Conservation (phyloP, 2,888 invertebrate genomes). For the Pollenia griseotomentosa region DNA sequence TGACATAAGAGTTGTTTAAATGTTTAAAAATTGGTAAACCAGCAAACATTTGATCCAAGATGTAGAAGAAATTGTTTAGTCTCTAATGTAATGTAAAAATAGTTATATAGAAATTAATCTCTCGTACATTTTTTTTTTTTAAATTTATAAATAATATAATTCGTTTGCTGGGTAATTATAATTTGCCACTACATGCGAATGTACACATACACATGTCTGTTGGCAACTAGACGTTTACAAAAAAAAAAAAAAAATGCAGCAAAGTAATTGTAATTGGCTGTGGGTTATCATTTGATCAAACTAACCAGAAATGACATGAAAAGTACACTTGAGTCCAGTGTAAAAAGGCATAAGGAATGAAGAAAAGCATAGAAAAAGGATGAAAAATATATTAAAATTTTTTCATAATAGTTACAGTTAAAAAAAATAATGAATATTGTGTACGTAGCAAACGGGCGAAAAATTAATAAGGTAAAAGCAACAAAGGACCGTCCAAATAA, state of each 20-base stretch:
- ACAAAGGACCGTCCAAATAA: too few species aligned
- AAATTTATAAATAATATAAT: neutral
- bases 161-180: neutral
- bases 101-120: too few species aligned
- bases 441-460: too few species aligned
- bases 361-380: neutral
- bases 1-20: slow-evolving; percentile 10
- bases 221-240: neutral
- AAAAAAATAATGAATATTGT: too few species aligned
- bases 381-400: slow-evolving; percentile 21
- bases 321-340: slow-evolving; percentile 63
- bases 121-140: too few species aligned
- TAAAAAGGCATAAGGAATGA: neutral
- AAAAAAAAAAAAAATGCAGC: neutral
- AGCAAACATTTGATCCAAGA: neutral
- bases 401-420: slow-evolving; percentile 26
- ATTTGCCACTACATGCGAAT: neutral
- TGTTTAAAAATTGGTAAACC: neutral
- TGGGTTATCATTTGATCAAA: slow-evolving; percentile 60
- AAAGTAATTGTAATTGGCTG: slow-evolving; percentile 59
- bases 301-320: slow-evolving; percentile 66
- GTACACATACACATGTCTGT: neutral
- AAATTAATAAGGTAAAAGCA: too few species aligned
- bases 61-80: too few species aligned
- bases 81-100: too few species aligned